Conservation (phyloP, 2,113 vertebrate species). For the Chaetops frenatus region DNA sequence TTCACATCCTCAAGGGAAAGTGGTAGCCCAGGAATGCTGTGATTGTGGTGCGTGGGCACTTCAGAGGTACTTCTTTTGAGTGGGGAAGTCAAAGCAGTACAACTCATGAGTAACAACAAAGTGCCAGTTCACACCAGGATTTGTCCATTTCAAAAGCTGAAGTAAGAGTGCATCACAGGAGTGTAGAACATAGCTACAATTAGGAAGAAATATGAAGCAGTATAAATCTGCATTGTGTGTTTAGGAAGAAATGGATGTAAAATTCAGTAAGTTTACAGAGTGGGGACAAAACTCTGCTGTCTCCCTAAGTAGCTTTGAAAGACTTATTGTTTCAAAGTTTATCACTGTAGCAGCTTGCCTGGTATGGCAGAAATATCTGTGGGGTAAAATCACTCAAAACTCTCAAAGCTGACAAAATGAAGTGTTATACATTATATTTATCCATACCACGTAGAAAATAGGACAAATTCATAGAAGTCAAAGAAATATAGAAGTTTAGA, state of each 20-base stretch:
- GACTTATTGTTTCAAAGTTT: slow-evolving; percentile 48
- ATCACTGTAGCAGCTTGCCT: slow-evolving; percentile 28
- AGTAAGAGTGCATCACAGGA: neutral
- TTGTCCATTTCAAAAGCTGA: neutral
- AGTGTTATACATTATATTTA: slow-evolving; percentile 27
- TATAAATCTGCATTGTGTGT: neutral
- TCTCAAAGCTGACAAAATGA: slow-evolving; percentile 19
- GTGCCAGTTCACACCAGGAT: slow-evolving; percentile 69
- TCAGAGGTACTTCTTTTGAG: slow-evolving; percentile 67
- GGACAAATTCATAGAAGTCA: neutral
- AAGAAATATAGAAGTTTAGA: neutral
- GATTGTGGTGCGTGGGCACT: slow-evolving; percentile 63
- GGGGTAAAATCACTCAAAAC: slow-evolving; percentile 31
- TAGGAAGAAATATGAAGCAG: neutral
- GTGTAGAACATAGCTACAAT: neutral
- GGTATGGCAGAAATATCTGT: slow-evolving; percentile 23
- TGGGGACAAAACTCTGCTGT: neutral
- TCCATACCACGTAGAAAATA: neutral
- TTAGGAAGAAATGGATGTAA: neutral
- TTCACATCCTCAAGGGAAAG: neutral
- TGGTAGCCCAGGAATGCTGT: neutral
- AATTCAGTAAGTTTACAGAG: neutral
- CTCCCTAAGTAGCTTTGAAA: neutral
- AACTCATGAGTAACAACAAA: slow-evolving; percentile 70
- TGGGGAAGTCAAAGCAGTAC: slow-evolving; percentile 69